phyloP scores from a whole-genome alignment of 2,797 vertebrate genomes.

The Poecile montanus region DNA sequence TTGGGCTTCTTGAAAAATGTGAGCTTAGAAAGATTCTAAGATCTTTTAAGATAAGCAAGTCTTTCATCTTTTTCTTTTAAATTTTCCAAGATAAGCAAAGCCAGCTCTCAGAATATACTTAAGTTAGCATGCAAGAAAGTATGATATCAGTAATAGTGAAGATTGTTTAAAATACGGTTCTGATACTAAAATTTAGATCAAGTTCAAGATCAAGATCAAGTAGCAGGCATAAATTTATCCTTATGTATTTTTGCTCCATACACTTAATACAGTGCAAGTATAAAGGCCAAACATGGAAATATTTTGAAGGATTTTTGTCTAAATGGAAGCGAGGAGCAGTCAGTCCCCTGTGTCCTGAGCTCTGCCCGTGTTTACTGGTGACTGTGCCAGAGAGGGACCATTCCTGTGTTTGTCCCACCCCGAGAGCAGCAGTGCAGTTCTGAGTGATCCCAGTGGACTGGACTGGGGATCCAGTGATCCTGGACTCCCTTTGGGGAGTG shows the following conservation, averaged over 20 bases:
- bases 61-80: neutral
- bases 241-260: neutral
- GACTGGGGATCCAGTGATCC: too few relatives aligned
- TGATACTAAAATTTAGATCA: neutral
- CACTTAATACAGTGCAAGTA: accelerated
- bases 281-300: neutral
- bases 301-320: neutral
- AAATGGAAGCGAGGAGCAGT: neutral
- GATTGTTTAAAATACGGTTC: neutral
- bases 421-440: neutral
- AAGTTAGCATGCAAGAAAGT: neutral
- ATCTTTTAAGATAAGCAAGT: neutral
- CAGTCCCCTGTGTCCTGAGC: neutral
- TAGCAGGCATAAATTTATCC: neutral
- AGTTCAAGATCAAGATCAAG: too few relatives aligned
- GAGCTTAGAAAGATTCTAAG: neutral
- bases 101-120: neutral
- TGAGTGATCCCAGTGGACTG: neutral
- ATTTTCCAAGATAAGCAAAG: neutral
- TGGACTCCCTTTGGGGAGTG: neutral
- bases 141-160: neutral
- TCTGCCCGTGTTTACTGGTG: neutral
- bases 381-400: neutral
- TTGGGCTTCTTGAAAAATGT: neutral
- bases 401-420: neutral